Evolutionary conservation across 2,888 invertebrate species (phyloP).

Genomic region (Reticulitermes lucifugus): DNA sequence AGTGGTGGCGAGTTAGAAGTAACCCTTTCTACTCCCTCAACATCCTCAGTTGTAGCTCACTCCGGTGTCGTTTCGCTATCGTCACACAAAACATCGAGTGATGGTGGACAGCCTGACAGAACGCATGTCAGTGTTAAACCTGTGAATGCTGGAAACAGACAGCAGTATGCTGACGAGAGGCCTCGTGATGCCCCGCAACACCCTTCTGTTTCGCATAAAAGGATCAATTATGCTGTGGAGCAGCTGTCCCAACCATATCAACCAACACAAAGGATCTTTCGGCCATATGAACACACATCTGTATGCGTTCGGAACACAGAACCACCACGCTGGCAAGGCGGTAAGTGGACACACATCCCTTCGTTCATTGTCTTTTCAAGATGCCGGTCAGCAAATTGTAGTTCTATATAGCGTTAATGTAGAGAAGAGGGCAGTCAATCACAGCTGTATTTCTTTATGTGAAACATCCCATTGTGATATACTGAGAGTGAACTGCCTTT

Average conservation of each 20-base stretch:
- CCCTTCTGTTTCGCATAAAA: background rate
- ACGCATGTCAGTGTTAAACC: background rate
- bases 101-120: background rate
- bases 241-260: background rate
- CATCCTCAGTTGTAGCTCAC: background rate
- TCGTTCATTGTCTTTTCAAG: too few relatives aligned
- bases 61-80: background rate
- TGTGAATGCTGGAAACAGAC: background rate
- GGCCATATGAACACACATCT: background rate
- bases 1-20: slow-evolving; percentile 28
- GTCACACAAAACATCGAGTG: background rate
- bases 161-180: background rate
- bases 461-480: too few relatives aligned
- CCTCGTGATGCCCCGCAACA: background rate
- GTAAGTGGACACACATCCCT: background rate
- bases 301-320: background rate
- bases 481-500: too few relatives aligned
- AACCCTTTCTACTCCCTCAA: background rate
- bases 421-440: too few relatives aligned
- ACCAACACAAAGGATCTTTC: background rate
- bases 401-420: too few relatives aligned
- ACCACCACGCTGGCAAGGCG: background rate
- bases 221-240: background rate
- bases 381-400: too few relatives aligned
- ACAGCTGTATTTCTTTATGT: too few relatives aligned